Percentiles rank a stretch among this genome's conserved stretches.
These are phyloP conservation scores for Amphibalanus amphitrite DNA, from an alignment of 1,140 invertebrate genomes.

Conservation along the genomic window DNA sequence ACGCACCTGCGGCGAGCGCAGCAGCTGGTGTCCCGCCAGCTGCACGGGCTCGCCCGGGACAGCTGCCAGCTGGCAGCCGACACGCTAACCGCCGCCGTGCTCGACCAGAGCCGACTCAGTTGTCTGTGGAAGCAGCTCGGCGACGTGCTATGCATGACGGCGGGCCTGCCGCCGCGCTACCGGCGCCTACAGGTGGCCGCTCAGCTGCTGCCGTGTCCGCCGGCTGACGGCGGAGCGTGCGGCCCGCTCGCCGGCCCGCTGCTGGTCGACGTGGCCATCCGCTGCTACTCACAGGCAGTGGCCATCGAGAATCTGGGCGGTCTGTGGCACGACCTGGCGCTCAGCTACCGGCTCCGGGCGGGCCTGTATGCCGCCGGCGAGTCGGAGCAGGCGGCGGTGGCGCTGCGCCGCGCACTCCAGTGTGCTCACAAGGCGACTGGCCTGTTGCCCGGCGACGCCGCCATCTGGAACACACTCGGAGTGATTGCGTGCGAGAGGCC, in stretches of 20 bases:
- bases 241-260: not conserved
- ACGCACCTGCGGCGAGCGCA: not conserved
- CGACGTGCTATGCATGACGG: not conserved
- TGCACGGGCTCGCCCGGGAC: not conserved
- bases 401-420: conserved; percentile 30
- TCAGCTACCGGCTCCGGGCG: conserved; percentile 38
- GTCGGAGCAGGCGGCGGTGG: conserved; percentile 29
- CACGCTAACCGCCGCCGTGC: not conserved
- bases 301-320: conserved; percentile 38
- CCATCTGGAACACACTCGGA: conserved; percentile 60
- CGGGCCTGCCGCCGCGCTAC: not conserved
- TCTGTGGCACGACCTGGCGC: conserved; percentile 68
- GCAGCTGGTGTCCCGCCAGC: not conserved
- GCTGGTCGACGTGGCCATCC: not conserved
- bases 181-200: not conserved
- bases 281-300: conserved; percentile 49
- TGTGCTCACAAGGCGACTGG: conserved; percentile 27
- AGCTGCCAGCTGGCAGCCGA: not conserved
- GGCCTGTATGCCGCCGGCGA: conserved; percentile 19
- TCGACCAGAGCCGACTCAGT: not conserved
- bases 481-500: conserved; percentile 38
- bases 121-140: not conserved
- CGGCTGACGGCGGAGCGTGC: not conserved
- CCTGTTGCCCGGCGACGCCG: conserved; percentile 1
- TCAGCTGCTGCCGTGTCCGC: not conserved